Conservation (phyloP, 2,888 invertebrate species). For the Chrysodeixis includens region DNA sequence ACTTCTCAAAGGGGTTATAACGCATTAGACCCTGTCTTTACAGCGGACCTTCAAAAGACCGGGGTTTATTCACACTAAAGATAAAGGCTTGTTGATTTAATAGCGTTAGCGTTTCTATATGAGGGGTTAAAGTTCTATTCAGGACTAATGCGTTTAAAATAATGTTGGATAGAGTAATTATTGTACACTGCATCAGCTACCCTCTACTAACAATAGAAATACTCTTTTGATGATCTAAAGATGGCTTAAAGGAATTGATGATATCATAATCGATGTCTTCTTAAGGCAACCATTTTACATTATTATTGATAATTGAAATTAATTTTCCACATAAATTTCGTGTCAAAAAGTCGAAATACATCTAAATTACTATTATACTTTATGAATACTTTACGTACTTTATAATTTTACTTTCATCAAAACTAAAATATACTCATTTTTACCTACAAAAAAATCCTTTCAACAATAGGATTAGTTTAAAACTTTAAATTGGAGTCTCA, state of each 20-base stretch:
- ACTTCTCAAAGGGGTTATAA: slow-evolving; percentile 4
- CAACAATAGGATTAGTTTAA: slow-evolving; percentile 28
- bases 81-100: slow-evolving; percentile 8
- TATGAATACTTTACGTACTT: too few species aligned
- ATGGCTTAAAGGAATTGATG: neutral
- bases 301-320: too few species aligned
- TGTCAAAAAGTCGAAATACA: too few species aligned
- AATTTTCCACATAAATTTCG: too few species aligned
- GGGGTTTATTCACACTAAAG: neutral
- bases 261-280: neutral
- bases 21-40: slow-evolving; percentile 2
- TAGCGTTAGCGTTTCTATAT: neutral
- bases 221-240: too few species aligned
- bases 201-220: too few species aligned
- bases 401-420: too few species aligned
- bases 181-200: neutral
- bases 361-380: too few species aligned
- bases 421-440: slow-evolving; percentile 10
- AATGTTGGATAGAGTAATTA: neutral
- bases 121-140: neutral
- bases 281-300: neutral
- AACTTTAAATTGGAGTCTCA: slow-evolving; percentile 30
- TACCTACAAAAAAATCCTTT: slow-evolving; percentile 26
- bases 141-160: neutral
- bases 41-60: neutral